A percentile compares a stretch with the other conserved stretches of the same genome.
Conservation (phyloP, 1,140 invertebrate species). For the Zaprionus ghesquierei region DNA sequence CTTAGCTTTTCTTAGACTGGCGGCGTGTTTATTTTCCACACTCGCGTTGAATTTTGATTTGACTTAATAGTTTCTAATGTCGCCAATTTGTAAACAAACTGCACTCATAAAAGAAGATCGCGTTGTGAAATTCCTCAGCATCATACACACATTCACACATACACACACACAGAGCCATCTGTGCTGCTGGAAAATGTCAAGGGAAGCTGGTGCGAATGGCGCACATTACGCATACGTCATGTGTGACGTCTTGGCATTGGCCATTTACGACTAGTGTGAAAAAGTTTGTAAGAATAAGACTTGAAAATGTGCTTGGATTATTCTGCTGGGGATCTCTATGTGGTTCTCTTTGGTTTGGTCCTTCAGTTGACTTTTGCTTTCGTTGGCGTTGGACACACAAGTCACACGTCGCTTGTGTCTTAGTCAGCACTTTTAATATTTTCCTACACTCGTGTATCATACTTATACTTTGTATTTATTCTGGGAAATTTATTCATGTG, state of each 20-base stretch:
- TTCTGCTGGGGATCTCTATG: background rate
- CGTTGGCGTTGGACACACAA: background rate
- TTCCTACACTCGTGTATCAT: slow-evolving; percentile 9
- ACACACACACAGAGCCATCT: background rate
- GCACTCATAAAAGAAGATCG: slow-evolving; percentile 54
- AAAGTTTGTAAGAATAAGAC: slow-evolving; percentile 26
- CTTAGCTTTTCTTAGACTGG: background rate
- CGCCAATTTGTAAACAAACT: slow-evolving; percentile 79
- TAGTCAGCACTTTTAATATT: slow-evolving; percentile 50
- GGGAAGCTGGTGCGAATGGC: slow-evolving; percentile 39
- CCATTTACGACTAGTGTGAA: slow-evolving; percentile 30
- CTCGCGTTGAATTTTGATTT: slow-evolving; percentile 39
- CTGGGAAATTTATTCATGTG: slow-evolving; percentile 44
- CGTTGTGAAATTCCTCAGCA: slow-evolving; percentile 54
- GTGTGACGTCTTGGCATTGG: slow-evolving; percentile 64
- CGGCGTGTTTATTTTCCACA: slow-evolving; percentile 1
- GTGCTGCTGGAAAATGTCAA: slow-evolving; percentile 54
- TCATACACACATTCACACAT: slow-evolving; percentile 5
- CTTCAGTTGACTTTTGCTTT: slow-evolving; percentile 49
- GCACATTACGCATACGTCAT: slow-evolving; percentile 73
- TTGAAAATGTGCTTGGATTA: slow-evolving; percentile 10
- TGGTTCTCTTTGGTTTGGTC: slow-evolving; percentile 7
- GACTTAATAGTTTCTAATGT: slow-evolving; percentile 72
- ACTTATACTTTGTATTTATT: slow-evolving; percentile 42
- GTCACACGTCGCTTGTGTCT: slow-evolving; percentile 8